Percentiles rank a stretch among this genome's conserved stretches.
These are phyloP conservation scores for Mamestra configurata DNA, from an alignment of 1,140 invertebrate genomes.

Conservation along the genomic window DNA sequence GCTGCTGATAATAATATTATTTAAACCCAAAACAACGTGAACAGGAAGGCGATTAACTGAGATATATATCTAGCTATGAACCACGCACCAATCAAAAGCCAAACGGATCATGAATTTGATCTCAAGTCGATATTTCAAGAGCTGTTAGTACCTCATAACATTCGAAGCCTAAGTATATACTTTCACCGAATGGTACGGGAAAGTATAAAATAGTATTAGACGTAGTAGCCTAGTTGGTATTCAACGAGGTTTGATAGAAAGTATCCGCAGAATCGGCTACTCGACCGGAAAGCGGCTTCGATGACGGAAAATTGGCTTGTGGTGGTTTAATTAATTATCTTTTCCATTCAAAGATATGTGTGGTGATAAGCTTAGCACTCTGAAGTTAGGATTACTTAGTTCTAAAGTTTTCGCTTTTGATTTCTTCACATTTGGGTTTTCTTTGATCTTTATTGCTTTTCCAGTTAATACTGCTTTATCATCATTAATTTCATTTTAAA, in stretches of 20 bases:
- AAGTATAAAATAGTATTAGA: not conserved
- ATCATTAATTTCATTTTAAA: no score
- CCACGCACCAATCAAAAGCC: not conserved
- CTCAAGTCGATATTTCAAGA: not conserved
- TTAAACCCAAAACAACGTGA: no score
- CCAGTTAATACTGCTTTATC: no score
- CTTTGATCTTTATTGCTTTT: no score
- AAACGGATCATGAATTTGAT: not conserved
- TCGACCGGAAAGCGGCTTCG: not conserved
- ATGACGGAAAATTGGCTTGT: not conserved
- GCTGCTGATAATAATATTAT: no score
- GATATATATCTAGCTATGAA: no score
- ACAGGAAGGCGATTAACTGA: no score
- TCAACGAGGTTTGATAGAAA: not conserved
- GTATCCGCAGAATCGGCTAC: not conserved
- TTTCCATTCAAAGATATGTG: not conserved
- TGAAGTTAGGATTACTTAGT: not conserved
- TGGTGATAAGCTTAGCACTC: not conserved
- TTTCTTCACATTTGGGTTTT: no score
- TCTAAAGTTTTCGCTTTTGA: no score
- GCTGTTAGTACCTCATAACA: not conserved
- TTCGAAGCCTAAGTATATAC: not conserved
- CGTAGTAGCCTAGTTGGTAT: conserved; percentile 12
- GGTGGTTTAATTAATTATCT: not conserved
- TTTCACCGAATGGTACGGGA: conserved; percentile 22